phyloP scores from a whole-genome alignment of 1,140 invertebrate genomes.

The Maniola jurtina region DNA sequence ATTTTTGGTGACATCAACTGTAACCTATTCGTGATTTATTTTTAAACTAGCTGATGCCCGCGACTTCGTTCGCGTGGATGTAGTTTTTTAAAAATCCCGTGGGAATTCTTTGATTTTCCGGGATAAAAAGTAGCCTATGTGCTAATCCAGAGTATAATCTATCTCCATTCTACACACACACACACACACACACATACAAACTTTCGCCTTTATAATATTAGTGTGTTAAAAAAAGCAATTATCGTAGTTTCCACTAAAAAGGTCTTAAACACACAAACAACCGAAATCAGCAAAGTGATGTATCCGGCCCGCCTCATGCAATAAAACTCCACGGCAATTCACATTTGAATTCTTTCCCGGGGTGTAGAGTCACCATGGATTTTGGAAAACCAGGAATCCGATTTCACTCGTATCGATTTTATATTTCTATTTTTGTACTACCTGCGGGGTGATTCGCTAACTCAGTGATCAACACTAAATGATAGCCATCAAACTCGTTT shows the following conservation, averaged over 20 bases:
- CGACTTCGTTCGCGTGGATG: too few species aligned
- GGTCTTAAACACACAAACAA: slow-evolving; percentile 12
- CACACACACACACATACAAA: too few species aligned
- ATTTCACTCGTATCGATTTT: neutral
- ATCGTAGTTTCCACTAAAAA: neutral
- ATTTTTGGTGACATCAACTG: too few species aligned
- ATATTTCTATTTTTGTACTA: neutral
- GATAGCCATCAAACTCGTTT: too few species aligned
- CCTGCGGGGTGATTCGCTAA: too few species aligned
- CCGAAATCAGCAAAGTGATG: slow-evolving; percentile 12
- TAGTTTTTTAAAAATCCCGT: neutral
- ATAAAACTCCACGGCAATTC: slow-evolving; percentile 13
- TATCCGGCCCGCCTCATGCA: slow-evolving; percentile 9
- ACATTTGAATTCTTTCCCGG: slow-evolving; percentile 13
- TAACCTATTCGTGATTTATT: too few species aligned
- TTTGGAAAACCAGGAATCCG: neutral
- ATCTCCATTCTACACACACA: too few species aligned
- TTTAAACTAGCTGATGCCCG: too few species aligned
- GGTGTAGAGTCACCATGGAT: neutral
- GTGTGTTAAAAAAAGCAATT: neutral
- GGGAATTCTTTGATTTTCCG: too few species aligned
- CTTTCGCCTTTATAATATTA: neutral
- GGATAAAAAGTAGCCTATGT: too few species aligned
- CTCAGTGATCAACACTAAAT: too few species aligned
- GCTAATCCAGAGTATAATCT: too few species aligned